Evolutionary conservation across 2,888 invertebrate species (phyloP).

Genomic region (Resseliella maxima): DNA sequence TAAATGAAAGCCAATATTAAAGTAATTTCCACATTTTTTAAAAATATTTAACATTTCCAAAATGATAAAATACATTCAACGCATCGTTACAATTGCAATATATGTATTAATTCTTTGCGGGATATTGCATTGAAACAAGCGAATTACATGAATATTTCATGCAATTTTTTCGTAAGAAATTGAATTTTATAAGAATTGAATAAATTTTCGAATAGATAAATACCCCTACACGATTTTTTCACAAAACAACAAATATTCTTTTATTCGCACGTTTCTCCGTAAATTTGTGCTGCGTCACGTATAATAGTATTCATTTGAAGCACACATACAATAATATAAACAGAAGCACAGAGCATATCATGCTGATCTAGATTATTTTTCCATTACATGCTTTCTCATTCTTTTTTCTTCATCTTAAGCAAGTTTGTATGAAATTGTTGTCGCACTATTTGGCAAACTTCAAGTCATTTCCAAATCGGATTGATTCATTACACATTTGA

Average conservation of each 20-base stretch:
- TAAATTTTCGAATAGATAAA: no score
- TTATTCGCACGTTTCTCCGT: not conserved
- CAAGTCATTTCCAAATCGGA: no score
- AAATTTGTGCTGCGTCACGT: conserved; percentile 49
- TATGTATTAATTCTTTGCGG: no score
- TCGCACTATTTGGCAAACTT: not conserved
- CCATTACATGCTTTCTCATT: conserved; percentile 5
- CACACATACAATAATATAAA: not conserved
- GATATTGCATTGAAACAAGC: no score
- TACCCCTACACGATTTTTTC: not conserved
- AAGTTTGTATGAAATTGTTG: not conserved
- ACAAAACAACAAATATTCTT: not conserved
- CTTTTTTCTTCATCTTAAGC: not conserved
- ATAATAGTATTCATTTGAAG: not conserved
- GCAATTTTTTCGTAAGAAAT: no score
- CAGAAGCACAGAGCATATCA: not conserved
- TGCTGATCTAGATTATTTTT: conserved; percentile 37
- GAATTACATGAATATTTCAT: no score
- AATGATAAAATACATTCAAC: no score
- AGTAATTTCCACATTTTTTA: no score
- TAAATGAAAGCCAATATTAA: no score
- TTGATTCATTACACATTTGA: not conserved
- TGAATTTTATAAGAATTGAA: no score
- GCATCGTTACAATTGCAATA: no score
- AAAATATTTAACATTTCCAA: no score